phyloP scores from a whole-genome alignment of 2,797 vertebrate species.

The Enteromius afrohamiltoni region DNA sequence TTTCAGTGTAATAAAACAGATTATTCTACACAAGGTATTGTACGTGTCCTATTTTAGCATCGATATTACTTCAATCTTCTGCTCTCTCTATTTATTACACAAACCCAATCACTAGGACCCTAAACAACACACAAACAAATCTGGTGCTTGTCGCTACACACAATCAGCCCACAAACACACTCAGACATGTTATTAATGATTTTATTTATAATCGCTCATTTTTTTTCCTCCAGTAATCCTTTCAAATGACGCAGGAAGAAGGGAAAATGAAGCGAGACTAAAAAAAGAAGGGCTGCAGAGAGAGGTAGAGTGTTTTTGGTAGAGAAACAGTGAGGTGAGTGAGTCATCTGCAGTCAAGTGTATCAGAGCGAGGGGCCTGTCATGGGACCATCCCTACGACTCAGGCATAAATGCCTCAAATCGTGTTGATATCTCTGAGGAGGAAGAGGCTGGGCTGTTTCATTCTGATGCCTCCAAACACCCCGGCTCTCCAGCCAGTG shows the following conservation, averaged over 20 bases:
- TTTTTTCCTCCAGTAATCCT: constrained; percentile 71
- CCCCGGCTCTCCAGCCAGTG: constrained; percentile 40
- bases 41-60: background rate
- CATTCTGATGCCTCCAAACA: constrained; percentile 46
- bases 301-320: constrained; percentile 19
- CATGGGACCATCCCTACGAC: constrained; percentile 38
- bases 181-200: constrained; percentile 66
- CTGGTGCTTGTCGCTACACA: background rate
- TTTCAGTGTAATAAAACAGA: background rate
- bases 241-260: constrained; percentile 36
- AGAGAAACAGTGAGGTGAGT: constrained; percentile 46
- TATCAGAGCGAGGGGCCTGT: constrained; percentile 27
- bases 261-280: constrained; percentile 12
- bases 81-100: constrained; percentile 4
- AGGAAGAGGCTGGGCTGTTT: constrained; percentile 30
- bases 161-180: constrained; percentile 49
- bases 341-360: constrained; percentile 57
- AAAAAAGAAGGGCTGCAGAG: constrained; percentile 1
- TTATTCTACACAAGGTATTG: background rate
- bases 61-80: background rate
- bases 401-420: constrained; percentile 48
- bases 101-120: background rate
- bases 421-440: constrained; percentile 37
- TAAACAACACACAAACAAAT: constrained; percentile 13
- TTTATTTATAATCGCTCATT: constrained; percentile 72